A percentile compares a stretch with the other conserved stretches of the same genome.
phyloP scores from a whole-genome alignment of 2,797 vertebrate species.

The Remorina albescens region DNA sequence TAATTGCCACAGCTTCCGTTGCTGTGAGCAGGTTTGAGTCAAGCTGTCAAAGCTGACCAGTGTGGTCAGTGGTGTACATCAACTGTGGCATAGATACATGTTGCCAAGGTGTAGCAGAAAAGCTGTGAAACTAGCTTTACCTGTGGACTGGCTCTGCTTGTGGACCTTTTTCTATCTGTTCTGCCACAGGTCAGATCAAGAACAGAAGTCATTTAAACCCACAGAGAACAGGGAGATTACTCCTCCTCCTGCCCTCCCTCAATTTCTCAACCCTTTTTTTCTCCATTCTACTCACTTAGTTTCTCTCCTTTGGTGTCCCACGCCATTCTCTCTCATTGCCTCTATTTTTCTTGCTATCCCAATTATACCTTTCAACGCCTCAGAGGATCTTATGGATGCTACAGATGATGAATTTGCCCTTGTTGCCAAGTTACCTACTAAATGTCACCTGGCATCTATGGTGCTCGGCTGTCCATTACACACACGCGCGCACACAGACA shows the following conservation, averaged over 20 bases:
- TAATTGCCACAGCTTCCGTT: not conserved
- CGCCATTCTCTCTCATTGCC: not conserved
- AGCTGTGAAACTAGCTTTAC: not conserved
- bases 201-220: conserved; percentile 1
- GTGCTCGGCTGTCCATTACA: conserved; percentile 24
- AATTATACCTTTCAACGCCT: conserved; percentile 20
- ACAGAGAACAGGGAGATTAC: not conserved
- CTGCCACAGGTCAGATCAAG: not conserved
- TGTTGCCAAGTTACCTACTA: conserved; percentile 60
- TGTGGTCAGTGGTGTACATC: too few relatives aligned
- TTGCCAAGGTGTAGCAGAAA: not conserved
- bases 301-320: not conserved
- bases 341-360: not conserved
- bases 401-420: conserved; percentile 51
- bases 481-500: conserved; percentile 13
- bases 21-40: too few relatives aligned
- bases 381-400: conserved; percentile 28
- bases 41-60: too few relatives aligned
- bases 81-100: not conserved
- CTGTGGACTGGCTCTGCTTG: not conserved
- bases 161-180: not conserved
- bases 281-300: not conserved
- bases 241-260: not conserved
- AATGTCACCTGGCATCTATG: conserved; percentile 54
- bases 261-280: not conserved